Conservation (phyloP, 2,113 vertebrate genomes). For the Melanerpes aurifrons region DNA sequence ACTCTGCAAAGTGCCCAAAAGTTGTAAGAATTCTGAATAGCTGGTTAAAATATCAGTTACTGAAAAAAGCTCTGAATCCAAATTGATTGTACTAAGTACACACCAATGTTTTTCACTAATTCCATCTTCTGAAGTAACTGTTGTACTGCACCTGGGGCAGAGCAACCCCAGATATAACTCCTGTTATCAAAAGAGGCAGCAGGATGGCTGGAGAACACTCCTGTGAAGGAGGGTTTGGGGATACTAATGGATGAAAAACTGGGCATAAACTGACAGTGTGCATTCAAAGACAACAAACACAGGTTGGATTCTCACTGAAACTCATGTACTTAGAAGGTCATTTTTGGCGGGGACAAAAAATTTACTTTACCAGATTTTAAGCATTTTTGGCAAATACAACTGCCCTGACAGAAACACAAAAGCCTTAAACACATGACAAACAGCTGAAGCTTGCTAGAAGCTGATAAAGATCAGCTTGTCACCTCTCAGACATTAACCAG, state of each 20-base stretch:
- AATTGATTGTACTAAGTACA: not conserved
- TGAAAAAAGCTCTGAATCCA: not conserved
- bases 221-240: not conserved
- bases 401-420: no score
- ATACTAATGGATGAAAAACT: not conserved
- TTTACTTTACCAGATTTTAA: not conserved
- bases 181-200: not conserved
- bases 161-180: not conserved
- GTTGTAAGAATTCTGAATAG: not conserved
- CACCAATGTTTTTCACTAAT: not conserved
- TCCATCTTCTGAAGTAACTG: not conserved
- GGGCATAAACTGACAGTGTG: fast-evolving
- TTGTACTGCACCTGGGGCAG: not conserved
- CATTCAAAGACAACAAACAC: not conserved
- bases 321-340: not conserved
- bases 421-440: no score
- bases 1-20: not conserved
- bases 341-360: not conserved
- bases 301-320: not conserved
- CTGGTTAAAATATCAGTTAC: not conserved
- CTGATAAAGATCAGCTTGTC: no score
- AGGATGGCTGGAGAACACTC: not conserved
- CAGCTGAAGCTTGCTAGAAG: no score
- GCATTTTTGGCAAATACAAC: not conserved
- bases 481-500: no score